Conservation (phyloP, 1,140 invertebrate genomes). For the Idris sp. region DNA sequence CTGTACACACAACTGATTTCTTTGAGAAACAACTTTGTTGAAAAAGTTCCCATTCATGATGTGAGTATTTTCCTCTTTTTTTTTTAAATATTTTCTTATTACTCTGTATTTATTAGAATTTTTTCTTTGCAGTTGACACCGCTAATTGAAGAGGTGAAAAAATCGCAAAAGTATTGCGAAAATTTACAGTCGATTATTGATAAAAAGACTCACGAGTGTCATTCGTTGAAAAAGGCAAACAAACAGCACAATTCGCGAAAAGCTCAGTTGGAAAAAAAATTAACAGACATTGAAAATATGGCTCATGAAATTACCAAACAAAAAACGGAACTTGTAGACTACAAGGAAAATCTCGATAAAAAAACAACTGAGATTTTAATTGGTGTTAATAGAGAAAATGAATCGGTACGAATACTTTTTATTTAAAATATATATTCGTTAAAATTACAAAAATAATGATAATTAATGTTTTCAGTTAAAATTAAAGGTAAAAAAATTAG, state of each 20-base stretch:
- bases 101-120: slow-evolving; percentile 10
- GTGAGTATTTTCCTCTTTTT: too few relatives aligned
- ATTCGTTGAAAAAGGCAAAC: slow-evolving; percentile 66
- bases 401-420: slow-evolving; percentile 59
- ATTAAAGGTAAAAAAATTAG: slow-evolving; percentile 69
- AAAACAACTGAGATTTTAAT: slow-evolving; percentile 69
- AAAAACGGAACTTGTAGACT: slow-evolving; percentile 74
- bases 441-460: too few relatives aligned
- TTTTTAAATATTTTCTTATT: too few relatives aligned
- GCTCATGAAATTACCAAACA: slow-evolving; percentile 78
- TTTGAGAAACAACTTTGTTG: slow-evolving; percentile 63
- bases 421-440: slow-evolving; percentile 39
- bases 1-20: slow-evolving; percentile 67
- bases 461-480: slow-evolving; percentile 45
- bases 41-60: slow-evolving; percentile 50
- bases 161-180: slow-evolving; percentile 66
- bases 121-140: slow-evolving; percentile 64
- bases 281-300: slow-evolving; percentile 76
- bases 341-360: slow-evolving; percentile 70
- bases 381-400: slow-evolving; percentile 71
- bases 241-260: slow-evolving; percentile 69
- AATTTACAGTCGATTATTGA: slow-evolving; percentile 69
- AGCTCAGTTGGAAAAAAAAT: slow-evolving; percentile 76
- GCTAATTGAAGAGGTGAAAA: slow-evolving; percentile 68
- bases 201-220: slow-evolving; percentile 66